These are phyloP conservation scores for Carlito syrichta DNA, from an alignment of 2,113 vertebrate genomes.

Conservation along the genomic window DNA sequence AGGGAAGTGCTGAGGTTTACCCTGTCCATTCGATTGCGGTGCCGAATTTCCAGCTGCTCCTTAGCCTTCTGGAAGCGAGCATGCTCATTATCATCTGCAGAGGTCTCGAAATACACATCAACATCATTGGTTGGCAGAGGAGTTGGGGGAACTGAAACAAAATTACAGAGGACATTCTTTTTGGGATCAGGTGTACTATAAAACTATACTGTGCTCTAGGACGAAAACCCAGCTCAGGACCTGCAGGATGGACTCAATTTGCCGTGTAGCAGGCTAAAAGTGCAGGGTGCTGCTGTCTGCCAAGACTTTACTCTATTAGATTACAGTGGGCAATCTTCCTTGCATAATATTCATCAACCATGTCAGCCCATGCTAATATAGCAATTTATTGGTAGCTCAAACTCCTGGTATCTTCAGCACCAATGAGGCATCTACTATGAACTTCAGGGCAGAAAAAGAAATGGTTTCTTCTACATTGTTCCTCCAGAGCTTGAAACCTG, in stretches of 20 bases:
- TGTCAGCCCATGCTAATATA: neutral
- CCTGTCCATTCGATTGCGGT: slow-evolving; percentile 96
- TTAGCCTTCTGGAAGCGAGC: slow-evolving; percentile 98
- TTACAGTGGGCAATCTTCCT: neutral
- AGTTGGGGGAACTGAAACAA: slow-evolving; percentile 83
- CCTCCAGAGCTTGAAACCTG: neutral
- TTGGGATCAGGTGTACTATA: neutral
- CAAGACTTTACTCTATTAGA: neutral
- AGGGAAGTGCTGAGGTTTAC: slow-evolving; percentile 78
- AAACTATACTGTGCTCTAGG: neutral
- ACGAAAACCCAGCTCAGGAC: neutral
- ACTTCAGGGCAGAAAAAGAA: neutral
- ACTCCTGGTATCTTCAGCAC: neutral
- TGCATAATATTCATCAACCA: neutral
- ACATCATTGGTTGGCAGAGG: slow-evolving; percentile 94
- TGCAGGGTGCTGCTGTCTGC: neutral
- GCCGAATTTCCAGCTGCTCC: slow-evolving; percentile 96
- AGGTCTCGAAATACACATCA: slow-evolving; percentile 97
- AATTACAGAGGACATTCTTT: neutral
- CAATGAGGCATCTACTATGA: neutral
- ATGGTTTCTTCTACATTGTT: neutral
- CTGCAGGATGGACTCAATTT: neutral
- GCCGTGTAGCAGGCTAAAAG: neutral
- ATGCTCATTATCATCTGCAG: slow-evolving; percentile 95
- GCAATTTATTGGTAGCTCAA: neutral